phyloP scores from a whole-genome alignment of 2,797 vertebrate species.

The Chrysocyon brachyurus region DNA sequence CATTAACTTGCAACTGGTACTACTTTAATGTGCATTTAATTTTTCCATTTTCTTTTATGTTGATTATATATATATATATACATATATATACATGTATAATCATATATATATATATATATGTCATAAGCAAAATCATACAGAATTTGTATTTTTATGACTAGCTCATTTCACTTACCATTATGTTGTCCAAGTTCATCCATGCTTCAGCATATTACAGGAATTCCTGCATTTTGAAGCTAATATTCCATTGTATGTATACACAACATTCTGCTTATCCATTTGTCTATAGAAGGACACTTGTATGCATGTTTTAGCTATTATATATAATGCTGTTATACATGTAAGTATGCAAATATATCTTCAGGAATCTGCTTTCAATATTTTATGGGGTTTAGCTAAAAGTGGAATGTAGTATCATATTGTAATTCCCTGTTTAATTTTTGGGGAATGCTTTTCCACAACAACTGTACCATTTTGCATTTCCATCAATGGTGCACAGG shows the following conservation, averaged over 20 bases:
- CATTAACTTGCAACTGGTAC: not conserved
- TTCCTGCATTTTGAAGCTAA: not conserved
- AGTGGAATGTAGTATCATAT: not conserved
- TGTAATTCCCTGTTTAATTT: not conserved
- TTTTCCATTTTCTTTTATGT: not conserved
- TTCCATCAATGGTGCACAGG: not conserved
- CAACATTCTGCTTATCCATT: not conserved
- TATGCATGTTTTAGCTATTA: not conserved
- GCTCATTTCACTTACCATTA: not conserved
- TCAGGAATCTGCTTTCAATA: not conserved
- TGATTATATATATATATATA: too few relatives aligned
- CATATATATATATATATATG: not conserved
- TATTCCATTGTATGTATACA: not conserved
- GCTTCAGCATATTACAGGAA: not conserved
- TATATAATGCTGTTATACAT: not conserved
- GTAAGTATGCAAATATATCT: not conserved
- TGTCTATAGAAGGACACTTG: not conserved
- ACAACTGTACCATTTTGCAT: not conserved
- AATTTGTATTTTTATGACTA: not conserved
- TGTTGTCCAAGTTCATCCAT: not conserved
- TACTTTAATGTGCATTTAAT: not conserved
- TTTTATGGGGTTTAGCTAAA: not conserved
- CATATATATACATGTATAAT: too few relatives aligned
- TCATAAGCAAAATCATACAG: not conserved
- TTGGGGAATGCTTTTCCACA: not conserved